Evolutionary conservation across 2,888 invertebrate species (phyloP).

Genomic region (Julus scanicus): DNA sequence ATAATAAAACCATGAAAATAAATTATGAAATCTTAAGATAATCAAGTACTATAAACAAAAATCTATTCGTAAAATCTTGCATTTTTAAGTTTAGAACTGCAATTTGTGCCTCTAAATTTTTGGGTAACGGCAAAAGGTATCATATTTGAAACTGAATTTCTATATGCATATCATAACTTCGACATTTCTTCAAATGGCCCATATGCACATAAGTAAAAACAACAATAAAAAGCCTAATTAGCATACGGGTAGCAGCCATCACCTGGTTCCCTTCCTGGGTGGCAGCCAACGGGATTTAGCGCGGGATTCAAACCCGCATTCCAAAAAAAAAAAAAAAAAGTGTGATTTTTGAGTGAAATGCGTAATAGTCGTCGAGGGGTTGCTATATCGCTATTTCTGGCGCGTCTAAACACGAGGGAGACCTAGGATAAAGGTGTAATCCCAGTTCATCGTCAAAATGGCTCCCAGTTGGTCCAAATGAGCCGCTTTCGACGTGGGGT

Average conservation of each 20-base stretch:
- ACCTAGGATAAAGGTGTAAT: slow-evolving; percentile 23
- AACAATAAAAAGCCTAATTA: background rate
- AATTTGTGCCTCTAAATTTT: too few species aligned
- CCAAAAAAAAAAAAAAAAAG: background rate
- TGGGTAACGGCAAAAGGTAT: too few species aligned
- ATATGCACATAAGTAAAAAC: too few species aligned
- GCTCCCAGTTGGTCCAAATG: slow-evolving; percentile 47
- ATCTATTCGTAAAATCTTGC: too few species aligned
- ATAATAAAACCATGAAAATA: too few species aligned
- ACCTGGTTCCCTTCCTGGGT: background rate
- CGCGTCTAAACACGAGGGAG: slow-evolving; percentile 17
- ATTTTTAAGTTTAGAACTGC: too few species aligned
- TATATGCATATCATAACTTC: too few species aligned
- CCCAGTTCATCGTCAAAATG: slow-evolving; percentile 33
- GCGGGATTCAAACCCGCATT: background rate
- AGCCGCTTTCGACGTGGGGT: slow-evolving; percentile 51
- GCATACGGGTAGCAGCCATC: background rate
- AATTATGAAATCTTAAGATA: too few species aligned
- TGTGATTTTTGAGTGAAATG: background rate
- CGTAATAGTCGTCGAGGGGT: background rate
- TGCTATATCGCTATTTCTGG: background rate
- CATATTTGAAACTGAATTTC: too few species aligned
- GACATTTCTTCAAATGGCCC: too few species aligned
- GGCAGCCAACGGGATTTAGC: background rate
- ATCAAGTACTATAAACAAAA: too few species aligned